Conservation (phyloP, 2,113 vertebrate species). For the Grammomys surdaster region DNA sequence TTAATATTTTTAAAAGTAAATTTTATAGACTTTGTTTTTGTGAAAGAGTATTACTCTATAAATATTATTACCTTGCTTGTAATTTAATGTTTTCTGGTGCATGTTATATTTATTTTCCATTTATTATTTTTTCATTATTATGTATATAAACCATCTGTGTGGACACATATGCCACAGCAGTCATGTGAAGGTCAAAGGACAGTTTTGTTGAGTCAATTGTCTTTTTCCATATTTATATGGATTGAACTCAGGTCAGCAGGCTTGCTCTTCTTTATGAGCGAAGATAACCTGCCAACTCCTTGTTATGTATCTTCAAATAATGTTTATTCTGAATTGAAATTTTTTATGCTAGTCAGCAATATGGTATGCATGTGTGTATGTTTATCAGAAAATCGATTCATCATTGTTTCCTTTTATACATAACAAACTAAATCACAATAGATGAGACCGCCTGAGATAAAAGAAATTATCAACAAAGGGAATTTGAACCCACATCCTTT, state of each 20-base stretch:
- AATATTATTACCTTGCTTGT: background rate
- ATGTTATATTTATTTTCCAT: background rate
- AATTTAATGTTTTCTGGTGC: background rate
- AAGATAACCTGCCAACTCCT: background rate
- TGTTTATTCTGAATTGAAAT: constrained; percentile 48
- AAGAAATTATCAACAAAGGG: background rate
- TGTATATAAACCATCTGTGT: background rate
- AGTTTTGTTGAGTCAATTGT: background rate
- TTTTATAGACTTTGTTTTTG: background rate
- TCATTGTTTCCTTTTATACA: background rate
- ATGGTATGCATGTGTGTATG: background rate
- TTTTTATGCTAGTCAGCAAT: background rate
- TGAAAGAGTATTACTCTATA: background rate
- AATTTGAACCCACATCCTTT: background rate
- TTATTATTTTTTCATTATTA: background rate
- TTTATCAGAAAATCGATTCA: background rate
- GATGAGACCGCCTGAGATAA: background rate
- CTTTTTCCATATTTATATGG: background rate
- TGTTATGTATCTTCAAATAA: background rate
- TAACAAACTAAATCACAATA: background rate
- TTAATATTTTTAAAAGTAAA: background rate
- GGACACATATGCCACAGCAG: background rate
- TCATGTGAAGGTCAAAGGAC: background rate
- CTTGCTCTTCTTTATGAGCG: background rate
- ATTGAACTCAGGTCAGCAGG: background rate